phyloP scores from a whole-genome alignment of 2,113 vertebrate species.

The Himantopus leucocephalus region DNA sequence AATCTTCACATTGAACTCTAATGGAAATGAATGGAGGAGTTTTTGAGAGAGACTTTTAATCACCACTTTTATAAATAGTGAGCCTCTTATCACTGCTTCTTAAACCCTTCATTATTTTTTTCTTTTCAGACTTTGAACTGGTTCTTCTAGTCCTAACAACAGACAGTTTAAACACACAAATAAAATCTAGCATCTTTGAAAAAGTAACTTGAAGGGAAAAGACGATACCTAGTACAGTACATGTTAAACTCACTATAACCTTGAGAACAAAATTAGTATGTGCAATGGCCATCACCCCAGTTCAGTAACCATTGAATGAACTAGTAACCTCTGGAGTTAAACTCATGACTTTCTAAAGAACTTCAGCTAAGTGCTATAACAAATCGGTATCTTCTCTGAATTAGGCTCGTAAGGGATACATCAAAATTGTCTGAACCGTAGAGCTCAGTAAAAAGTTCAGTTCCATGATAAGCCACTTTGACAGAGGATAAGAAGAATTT shows the following conservation, averaged over 20 bases:
- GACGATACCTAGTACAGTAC: not conserved
- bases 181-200: not conserved
- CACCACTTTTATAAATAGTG: not conserved
- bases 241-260: not conserved
- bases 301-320: not conserved
- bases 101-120: not conserved
- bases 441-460: not conserved
- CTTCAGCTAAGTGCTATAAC: not conserved
- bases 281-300: not conserved
- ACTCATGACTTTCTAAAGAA: not conserved
- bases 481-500: not conserved
- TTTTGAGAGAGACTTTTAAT: conserved; percentile 28
- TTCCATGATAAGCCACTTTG: not conserved
- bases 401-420: not conserved
- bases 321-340: not conserved
- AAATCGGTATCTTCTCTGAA: not conserved
- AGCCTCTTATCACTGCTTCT: not conserved
- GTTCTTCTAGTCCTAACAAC: not conserved
- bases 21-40: conserved; percentile 3
- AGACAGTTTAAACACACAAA: not conserved
- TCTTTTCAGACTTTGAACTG: not conserved
- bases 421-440: not conserved
- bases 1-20: not conserved
- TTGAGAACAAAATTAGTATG: not conserved
- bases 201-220: not conserved